Evolutionary conservation across 2,797 vertebrate species (phyloP).

Genomic region (Sandelia bainsii): DNA sequence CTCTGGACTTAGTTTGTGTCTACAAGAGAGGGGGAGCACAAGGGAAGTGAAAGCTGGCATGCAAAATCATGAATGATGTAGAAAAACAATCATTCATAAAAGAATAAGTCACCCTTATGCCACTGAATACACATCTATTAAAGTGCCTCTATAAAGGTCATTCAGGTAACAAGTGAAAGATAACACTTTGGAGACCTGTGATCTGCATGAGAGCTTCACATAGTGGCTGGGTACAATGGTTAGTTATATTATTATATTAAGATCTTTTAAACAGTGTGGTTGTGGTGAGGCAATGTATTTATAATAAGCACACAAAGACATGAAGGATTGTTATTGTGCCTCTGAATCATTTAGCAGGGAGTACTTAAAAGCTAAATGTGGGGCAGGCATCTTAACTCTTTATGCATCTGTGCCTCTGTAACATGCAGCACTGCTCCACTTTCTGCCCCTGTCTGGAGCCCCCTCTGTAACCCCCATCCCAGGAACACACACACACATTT

Average conservation of each 20-base stretch:
- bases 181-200: background rate
- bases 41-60: conserved; percentile 4
- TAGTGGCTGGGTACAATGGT: background rate
- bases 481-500: background rate
- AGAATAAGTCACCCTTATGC: conserved; percentile 19
- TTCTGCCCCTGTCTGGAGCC: conserved; percentile 46
- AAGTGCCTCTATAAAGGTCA: background rate
- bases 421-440: conserved; percentile 75
- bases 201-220: background rate
- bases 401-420: conserved; percentile 73
- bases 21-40: background rate
- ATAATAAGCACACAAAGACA: conserved; percentile 56
- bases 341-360: conserved; percentile 78
- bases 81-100: conserved; percentile 16
- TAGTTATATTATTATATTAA: background rate
- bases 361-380: conserved; percentile 75
- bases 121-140: background rate
- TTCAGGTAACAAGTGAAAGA: background rate
- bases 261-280: conserved; percentile 1
- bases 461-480: conserved; percentile 11
- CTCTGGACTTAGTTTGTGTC: background rate
- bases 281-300: conserved; percentile 51
- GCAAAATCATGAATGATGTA: conserved; percentile 39
- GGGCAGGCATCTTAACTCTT: conserved; percentile 68
- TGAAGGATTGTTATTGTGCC: conserved; percentile 65